A percentile compares a stretch with the other conserved stretches of the same genome.
These are phyloP conservation scores for Lasioglossum leucozonium DNA, from an alignment of 2,888 invertebrate species.

Conservation along the genomic window DNA sequence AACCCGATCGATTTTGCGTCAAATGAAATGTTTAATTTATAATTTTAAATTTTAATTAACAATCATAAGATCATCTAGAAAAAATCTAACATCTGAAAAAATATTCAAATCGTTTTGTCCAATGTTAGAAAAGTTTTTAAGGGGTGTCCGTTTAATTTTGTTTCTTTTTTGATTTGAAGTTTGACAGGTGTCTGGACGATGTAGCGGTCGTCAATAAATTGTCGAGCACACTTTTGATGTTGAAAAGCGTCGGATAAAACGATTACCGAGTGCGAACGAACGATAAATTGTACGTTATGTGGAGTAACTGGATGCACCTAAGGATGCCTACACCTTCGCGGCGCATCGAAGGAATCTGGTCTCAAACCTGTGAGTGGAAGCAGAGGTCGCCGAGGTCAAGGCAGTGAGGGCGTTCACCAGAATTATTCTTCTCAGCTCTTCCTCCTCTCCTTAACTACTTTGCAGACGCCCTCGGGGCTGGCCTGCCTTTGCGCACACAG, in stretches of 20 bases:
- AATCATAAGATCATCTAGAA: too few relatives aligned
- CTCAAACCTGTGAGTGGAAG: conserved; percentile 69
- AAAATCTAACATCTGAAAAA: too few relatives aligned
- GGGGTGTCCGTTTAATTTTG: too few relatives aligned
- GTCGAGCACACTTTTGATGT: background rate
- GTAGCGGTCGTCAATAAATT: background rate
- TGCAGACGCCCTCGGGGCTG: conserved; percentile 47
- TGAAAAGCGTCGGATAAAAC: background rate
- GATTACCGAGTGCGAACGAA: conserved; percentile 9
- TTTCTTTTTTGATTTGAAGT: too few relatives aligned
- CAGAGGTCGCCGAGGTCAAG: conserved; percentile 77
- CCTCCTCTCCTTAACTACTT: conserved; percentile 63
- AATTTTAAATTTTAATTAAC: too few relatives aligned
- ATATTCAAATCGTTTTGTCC: too few relatives aligned
- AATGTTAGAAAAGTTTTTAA: too few relatives aligned
- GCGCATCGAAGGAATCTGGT: conserved; percentile 73
- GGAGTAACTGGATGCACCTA: conserved; percentile 48
- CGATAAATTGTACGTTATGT: conserved; percentile 13
- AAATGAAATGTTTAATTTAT: too few relatives aligned
- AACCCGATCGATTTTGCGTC: too few relatives aligned
- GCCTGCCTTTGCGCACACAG: conserved; percentile 41
- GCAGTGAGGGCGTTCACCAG: conserved; percentile 78
- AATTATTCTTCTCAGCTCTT: conserved; percentile 71
- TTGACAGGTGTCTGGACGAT: too few relatives aligned
- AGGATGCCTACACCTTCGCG: conserved; percentile 37